These are phyloP conservation scores for Tyrannus savana DNA, from an alignment of 2,113 vertebrate genomes.

Conservation along the genomic window DNA sequence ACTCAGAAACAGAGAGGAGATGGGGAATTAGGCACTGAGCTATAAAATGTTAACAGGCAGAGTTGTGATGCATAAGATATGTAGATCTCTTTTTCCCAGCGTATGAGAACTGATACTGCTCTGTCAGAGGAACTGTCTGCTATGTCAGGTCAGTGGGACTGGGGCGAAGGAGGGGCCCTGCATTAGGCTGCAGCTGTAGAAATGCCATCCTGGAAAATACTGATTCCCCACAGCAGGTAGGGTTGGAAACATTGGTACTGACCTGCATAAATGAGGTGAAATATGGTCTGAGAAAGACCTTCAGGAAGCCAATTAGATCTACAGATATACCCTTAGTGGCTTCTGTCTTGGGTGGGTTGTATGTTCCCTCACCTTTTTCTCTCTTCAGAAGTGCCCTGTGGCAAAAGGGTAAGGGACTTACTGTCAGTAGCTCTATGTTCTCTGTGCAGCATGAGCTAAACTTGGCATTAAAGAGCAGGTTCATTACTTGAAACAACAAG, in stretches of 20 bases:
- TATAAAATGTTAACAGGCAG: background rate
- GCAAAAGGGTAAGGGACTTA: background rate
- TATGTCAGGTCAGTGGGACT: background rate
- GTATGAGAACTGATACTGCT: background rate
- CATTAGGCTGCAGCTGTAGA: background rate
- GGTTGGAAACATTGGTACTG: background rate
- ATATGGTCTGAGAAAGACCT: background rate
- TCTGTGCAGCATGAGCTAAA: background rate
- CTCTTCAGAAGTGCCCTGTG: background rate
- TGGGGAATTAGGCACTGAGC: background rate
- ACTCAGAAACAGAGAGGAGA: background rate
- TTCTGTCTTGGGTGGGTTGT: background rate
- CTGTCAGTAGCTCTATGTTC: background rate
- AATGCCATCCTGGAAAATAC: background rate
- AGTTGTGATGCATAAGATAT: background rate
- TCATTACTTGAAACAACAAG: background rate
- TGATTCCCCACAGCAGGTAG: background rate
- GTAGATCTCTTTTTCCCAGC: background rate
- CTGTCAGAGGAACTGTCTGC: background rate
- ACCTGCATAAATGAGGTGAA: background rate
- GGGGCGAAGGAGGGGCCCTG: fast-evolving
- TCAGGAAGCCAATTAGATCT: background rate
- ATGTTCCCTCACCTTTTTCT: background rate
- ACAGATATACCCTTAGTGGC: background rate
- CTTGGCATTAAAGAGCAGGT: background rate